A percentile compares a stretch with the other conserved stretches of the same genome.
phyloP scores from a whole-genome alignment of 2,888 invertebrate species.

The Trichopoda pennipes region DNA sequence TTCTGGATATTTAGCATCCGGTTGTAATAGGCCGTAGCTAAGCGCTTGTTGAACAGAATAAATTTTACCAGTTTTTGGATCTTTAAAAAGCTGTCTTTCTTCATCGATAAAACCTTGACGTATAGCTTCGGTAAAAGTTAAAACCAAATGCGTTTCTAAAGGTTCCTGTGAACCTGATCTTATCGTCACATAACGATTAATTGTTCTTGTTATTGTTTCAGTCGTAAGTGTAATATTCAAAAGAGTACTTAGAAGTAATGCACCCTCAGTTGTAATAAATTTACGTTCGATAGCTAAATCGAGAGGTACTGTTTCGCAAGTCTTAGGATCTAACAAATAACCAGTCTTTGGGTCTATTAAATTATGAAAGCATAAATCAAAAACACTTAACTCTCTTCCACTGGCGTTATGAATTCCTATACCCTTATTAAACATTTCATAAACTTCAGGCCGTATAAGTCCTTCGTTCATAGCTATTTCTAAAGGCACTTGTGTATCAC shows the following conservation, averaged over 20 bases:
- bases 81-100: conserved; percentile 87
- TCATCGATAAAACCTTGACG: conserved; percentile 90
- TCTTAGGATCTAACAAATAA: conserved; percentile 88
- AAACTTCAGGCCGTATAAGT: conserved; percentile 90
- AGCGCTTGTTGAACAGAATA: conserved; percentile 90
- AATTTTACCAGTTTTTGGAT: conserved; percentile 87
- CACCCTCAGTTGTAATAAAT: conserved; percentile 92
- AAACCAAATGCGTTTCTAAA: conserved; percentile 82
- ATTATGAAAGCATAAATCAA: conserved; percentile 93
- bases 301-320: conserved; percentile 88
- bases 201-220: conserved; percentile 92
- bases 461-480: conserved; percentile 90
- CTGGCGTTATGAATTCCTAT: conserved; percentile 89
- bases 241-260: conserved; percentile 90
- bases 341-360: conserved; percentile 94
- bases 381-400: conserved; percentile 89
- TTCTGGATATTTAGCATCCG: conserved; percentile 82
- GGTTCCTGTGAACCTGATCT: conserved; percentile 83
- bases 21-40: conserved; percentile 86
- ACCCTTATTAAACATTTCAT: conserved; percentile 91
- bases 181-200: conserved; percentile 90
- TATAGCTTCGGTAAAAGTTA: conserved; percentile 90
- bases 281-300: conserved; percentile 93
- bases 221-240: conserved; percentile 93
- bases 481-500: conserved; percentile 89